phyloP scores from a whole-genome alignment of 2,888 invertebrate species.

The Aleiodes alternator region DNA sequence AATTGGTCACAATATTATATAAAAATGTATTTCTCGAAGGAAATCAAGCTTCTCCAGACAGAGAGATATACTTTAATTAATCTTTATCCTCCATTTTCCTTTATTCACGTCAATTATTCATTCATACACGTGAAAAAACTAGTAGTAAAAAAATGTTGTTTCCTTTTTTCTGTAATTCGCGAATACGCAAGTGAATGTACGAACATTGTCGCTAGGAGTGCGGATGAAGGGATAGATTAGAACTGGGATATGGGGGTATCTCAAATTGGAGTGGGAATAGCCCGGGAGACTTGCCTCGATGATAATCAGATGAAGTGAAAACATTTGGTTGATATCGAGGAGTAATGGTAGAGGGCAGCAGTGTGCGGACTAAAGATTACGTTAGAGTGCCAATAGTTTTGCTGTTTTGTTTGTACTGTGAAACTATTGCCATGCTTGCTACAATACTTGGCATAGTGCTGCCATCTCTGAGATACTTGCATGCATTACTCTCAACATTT shows the following conservation, averaged over 20 bases:
- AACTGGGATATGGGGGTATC: slow-evolving; percentile 17
- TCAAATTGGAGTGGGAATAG: slow-evolving; percentile 15
- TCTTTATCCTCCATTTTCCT: too few relatives aligned
- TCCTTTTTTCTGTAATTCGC: slow-evolving; percentile 33
- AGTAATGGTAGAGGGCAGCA: slow-evolving; percentile 64
- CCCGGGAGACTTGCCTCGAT: slow-evolving; percentile 21
- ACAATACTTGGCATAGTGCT: not conserved
- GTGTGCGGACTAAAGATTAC: slow-evolving; percentile 55
- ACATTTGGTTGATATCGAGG: slow-evolving; percentile 28
- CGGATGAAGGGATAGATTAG: slow-evolving; percentile 34
- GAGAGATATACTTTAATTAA: too few relatives aligned
- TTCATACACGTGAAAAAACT: slow-evolving; percentile 1
- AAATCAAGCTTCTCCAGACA: too few relatives aligned
- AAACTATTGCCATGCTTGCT: not conserved
- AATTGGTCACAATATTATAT: too few relatives aligned
- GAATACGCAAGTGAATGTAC: slow-evolving; percentile 50
- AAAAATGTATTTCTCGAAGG: too few relatives aligned
- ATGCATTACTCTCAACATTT: not conserved
- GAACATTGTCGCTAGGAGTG: slow-evolving; percentile 35
- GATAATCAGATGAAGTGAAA: not conserved
- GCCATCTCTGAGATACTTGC: slow-evolving; percentile 42
- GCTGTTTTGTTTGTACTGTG: not conserved
- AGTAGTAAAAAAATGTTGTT: not conserved
- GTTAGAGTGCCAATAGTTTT: not conserved
- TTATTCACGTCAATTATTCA: too few relatives aligned